Evolutionary conservation across 2,888 invertebrate genomes (phyloP).

Genomic region (Orchesella flavescens): DNA sequence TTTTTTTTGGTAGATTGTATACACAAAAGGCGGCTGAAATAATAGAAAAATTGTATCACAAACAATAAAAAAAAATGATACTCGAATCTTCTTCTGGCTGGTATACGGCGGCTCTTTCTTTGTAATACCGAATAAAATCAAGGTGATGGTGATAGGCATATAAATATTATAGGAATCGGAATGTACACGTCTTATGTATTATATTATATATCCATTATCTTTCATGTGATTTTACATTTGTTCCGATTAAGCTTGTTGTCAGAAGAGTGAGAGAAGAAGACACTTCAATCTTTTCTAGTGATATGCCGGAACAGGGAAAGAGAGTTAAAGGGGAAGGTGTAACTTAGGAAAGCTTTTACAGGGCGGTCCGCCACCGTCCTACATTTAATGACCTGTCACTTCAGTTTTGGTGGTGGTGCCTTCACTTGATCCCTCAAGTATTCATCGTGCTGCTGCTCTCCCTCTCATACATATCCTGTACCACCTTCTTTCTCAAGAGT

Average conservation of each 20-base stretch:
- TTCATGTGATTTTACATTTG: constrained; percentile 48
- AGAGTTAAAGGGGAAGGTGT: constrained; percentile 27
- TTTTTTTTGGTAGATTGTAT: too few species aligned
- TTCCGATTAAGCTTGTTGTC: constrained; percentile 53
- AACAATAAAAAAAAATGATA: too few species aligned
- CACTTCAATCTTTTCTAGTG: constrained; percentile 12
- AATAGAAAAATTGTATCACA: too few species aligned
- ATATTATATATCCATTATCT: too few species aligned
- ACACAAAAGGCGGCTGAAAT: too few species aligned
- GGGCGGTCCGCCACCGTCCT: constrained; percentile 64
- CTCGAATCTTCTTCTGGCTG: too few species aligned
- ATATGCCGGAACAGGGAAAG: background rate
- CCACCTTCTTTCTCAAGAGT: background rate
- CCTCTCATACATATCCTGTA: background rate
- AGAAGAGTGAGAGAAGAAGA: constrained; percentile 39
- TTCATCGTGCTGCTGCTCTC: constrained; percentile 2
- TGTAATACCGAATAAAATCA: constrained; percentile 43
- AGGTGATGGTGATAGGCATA: constrained; percentile 2
- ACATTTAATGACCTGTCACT: constrained; percentile 65
- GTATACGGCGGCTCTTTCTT: constrained; percentile 43
- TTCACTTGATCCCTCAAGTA: constrained; percentile 45
- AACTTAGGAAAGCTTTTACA: constrained; percentile 63
- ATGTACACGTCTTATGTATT: constrained; percentile 7
- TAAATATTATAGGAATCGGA: background rate
- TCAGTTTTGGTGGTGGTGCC: constrained; percentile 53